phyloP scores from a whole-genome alignment of 2,113 vertebrate genomes.

The Conger conger region DNA sequence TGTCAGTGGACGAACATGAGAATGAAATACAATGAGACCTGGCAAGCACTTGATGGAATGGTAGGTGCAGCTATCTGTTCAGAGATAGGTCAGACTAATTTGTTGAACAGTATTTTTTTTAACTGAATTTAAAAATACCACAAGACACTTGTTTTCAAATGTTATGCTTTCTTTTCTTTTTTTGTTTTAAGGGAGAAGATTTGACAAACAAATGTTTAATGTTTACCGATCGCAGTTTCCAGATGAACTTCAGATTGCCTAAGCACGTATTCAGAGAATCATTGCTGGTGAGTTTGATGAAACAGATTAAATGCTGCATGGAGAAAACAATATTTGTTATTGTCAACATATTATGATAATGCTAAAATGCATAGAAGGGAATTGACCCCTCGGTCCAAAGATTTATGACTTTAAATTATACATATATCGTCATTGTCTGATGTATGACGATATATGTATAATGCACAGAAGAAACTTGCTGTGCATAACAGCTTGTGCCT shows the following conservation, averaged over 20 bases:
- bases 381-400: no score
- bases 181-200: neutral
- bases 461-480: no score
- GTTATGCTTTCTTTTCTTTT: neutral
- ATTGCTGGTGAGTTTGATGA: constrained; percentile 2
- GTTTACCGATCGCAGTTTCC: neutral
- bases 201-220: neutral
- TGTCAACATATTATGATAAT: no score
- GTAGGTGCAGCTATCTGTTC: neutral
- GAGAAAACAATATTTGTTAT: no score
- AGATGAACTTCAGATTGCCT: neutral
- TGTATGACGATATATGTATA: no score
- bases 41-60: neutral
- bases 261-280: neutral
- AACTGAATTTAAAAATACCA: neutral
- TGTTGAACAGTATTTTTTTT: neutral
- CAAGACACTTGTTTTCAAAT: neutral
- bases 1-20: neutral
- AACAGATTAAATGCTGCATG: no score
- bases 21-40: neutral
- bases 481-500: no score
- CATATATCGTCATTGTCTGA: no score
- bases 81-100: neutral
- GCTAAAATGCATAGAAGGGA: no score
- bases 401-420: no score